A percentile compares a stretch with the other conserved stretches of the same genome.
Conservation (phyloP, 2,888 invertebrate genomes). For the Troides oblongomaculatus region DNA sequence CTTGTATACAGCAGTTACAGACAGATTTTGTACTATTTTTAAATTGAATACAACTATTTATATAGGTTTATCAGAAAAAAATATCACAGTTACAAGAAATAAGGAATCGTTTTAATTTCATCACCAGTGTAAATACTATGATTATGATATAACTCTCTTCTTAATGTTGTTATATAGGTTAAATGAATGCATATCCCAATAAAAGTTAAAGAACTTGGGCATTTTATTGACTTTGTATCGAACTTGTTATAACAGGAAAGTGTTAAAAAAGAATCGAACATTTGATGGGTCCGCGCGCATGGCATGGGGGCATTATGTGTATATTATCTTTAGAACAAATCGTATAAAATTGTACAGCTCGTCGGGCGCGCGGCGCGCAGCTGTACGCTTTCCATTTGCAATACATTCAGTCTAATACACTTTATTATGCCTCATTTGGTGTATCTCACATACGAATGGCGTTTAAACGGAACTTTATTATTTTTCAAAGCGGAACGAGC, state of each 20-base stretch:
- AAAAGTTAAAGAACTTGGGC: not conserved
- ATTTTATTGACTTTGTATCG: not conserved
- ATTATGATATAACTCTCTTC: not conserved
- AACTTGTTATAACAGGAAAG: not conserved
- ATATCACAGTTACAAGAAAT: too few species aligned
- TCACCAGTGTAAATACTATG: not conserved
- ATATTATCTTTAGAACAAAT: slow-evolving; percentile 19
- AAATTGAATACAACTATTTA: too few species aligned
- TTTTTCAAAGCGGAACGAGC: slow-evolving; percentile 64
- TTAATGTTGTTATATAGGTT: not conserved
- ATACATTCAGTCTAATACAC: slow-evolving; percentile 71
- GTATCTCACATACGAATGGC: slow-evolving; percentile 77
- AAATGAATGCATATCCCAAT: not conserved
- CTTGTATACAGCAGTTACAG: too few species aligned
- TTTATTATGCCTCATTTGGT: slow-evolving; percentile 73
- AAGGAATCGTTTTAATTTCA: too few species aligned
- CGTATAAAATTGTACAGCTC: slow-evolving; percentile 16
- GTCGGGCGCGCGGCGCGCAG: slow-evolving; percentile 11
- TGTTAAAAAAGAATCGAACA: slow-evolving; percentile 2
- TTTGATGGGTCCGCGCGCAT: slow-evolving; percentile 7
- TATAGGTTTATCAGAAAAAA: too few species aligned
- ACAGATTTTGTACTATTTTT: too few species aligned
- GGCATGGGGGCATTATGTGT: slow-evolving; percentile 14
- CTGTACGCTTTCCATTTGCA: slow-evolving; percentile 63
- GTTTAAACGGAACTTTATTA: slow-evolving; percentile 76